These are phyloP conservation scores for Centrocercus urophasianus DNA, from an alignment of 2,113 vertebrate species.

Conservation along the genomic window DNA sequence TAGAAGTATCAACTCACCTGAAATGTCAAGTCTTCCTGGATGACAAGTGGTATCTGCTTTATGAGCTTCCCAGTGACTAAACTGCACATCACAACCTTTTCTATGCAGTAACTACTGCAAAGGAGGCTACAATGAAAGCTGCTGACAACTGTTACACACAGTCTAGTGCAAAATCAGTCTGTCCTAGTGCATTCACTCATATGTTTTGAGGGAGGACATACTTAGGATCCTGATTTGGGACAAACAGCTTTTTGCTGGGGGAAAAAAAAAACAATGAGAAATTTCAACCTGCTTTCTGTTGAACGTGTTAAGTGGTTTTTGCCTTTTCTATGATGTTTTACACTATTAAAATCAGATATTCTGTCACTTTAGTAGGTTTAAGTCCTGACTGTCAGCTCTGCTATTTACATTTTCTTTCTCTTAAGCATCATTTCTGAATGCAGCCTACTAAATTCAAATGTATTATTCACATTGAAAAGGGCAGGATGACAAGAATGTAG, in stretches of 20 bases:
- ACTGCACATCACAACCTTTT: not conserved
- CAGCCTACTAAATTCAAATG: not conserved
- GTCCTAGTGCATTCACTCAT: not conserved
- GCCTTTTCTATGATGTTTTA: not conserved
- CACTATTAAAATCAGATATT: not conserved
- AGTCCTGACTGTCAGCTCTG: not conserved
- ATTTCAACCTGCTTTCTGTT: not conserved
- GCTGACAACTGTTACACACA: not conserved
- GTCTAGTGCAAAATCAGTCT: not conserved
- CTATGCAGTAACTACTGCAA: not conserved
- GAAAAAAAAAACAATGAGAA: not conserved
- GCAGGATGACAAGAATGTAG: slow-evolving; percentile 63
- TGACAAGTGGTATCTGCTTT: not conserved
- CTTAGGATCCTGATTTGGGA: not conserved
- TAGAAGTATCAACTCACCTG: fast-evolving
- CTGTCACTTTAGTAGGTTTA: not conserved
- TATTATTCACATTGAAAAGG: slow-evolving; percentile 20
- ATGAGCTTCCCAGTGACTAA: not conserved
- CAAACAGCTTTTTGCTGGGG: not conserved
- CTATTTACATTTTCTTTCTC: slow-evolving; percentile 17
- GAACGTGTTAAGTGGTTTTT: not conserved
- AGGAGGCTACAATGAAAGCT: slow-evolving; percentile 30
- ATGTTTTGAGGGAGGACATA: not conserved
- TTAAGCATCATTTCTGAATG: not conserved
- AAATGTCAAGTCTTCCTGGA: not conserved